Conservation (phyloP, 2,113 vertebrate genomes). For the Protobothrops flavoviridis region DNA sequence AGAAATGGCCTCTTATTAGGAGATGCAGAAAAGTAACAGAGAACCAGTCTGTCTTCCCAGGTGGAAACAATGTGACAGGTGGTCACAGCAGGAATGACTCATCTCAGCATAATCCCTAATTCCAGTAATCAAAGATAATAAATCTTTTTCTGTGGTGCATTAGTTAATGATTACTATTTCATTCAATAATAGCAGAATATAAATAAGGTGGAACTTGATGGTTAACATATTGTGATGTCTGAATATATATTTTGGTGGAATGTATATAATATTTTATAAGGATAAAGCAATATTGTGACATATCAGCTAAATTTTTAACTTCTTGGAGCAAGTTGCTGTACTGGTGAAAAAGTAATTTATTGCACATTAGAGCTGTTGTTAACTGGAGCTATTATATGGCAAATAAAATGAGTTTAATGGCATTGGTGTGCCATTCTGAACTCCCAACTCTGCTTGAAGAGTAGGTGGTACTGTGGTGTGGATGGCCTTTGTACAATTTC, state of each 20-base stretch:
- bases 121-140: conserved; percentile 22
- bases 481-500: neutral
- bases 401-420: conserved; percentile 55
- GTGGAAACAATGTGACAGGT: conserved; percentile 1
- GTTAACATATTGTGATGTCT: conserved; percentile 47
- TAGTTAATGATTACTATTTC: conserved; percentile 55
- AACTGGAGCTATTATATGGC: conserved; percentile 63
- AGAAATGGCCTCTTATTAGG: neutral
- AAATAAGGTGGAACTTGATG: conserved; percentile 53
- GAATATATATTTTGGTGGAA: neutral
- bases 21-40: neutral
- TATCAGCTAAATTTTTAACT: conserved; percentile 64
- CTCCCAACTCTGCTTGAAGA: neutral
- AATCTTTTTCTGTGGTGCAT: neutral
- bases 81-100: conserved; percentile 11
- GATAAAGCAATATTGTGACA: conserved; percentile 55
- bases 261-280: conserved; percentile 56
- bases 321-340: conserved; percentile 57
- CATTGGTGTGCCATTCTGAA: neutral
- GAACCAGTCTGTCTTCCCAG: neutral
- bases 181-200: conserved; percentile 61
- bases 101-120: neutral
- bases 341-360: conserved; percentile 69
- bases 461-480: neutral
- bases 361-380: conserved; percentile 70